These are phyloP conservation scores for Leptinotarsa lineolata DNA, from an alignment of 1,140 invertebrate genomes.

Conservation along the genomic window DNA sequence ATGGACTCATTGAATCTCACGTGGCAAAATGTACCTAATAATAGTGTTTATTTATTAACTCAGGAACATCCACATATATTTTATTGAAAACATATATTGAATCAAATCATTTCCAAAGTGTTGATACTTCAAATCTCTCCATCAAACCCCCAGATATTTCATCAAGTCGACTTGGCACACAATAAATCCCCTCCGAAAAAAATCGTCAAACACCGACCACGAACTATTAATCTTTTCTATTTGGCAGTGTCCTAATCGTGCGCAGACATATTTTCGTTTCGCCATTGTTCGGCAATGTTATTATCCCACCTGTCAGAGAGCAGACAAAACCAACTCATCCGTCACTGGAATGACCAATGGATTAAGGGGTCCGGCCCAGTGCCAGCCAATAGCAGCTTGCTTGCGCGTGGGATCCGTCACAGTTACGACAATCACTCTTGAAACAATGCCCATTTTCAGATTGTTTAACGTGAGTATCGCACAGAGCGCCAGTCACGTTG, in stretches of 20 bases:
- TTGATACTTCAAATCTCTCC: too few species aligned
- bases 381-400: constrained; percentile 44
- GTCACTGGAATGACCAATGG: constrained; percentile 49
- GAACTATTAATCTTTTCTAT: neutral
- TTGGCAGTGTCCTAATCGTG: constrained; percentile 16
- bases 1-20: too few species aligned
- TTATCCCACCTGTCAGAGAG: constrained; percentile 48
- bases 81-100: too few species aligned
- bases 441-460: constrained; percentile 45
- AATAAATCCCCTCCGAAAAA: neutral
- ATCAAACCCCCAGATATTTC: too few species aligned
- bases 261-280: constrained; percentile 47
- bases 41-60: too few species aligned
- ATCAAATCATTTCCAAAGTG: too few species aligned
- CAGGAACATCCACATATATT: too few species aligned
- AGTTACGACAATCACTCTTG: constrained; percentile 42
- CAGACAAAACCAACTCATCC: constrained; percentile 47
- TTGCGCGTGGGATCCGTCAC: constrained; percentile 50
- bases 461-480: constrained; percentile 1
- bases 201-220: neutral
- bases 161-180: neutral
- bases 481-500: neutral
- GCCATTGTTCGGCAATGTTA: constrained; percentile 48
- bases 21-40: too few species aligned
- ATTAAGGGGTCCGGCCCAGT: constrained; percentile 22